Evolutionary conservation across 2,888 invertebrate genomes (phyloP).

Genomic region (Aethes cnicana): DNA sequence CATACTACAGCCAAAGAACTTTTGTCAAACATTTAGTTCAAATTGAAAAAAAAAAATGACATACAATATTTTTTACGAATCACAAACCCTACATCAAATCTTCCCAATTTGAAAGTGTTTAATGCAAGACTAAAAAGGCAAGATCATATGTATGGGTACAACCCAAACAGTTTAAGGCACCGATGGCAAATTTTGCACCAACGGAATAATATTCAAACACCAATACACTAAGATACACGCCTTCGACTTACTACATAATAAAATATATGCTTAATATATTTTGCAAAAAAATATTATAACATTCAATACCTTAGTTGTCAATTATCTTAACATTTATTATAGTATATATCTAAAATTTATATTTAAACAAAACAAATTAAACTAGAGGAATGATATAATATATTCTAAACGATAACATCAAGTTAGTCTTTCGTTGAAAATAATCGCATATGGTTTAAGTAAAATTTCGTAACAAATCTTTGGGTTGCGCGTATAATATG

Average conservation of each 20-base stretch:
- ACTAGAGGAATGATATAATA: constrained; percentile 32
- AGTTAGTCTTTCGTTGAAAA: constrained; percentile 30
- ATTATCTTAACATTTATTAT: constrained; percentile 18
- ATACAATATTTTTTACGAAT: too few species aligned
- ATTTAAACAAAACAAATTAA: constrained; percentile 30
- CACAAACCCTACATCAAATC: too few species aligned
- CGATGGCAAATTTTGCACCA: constrained; percentile 8
- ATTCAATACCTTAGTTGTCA: constrained; percentile 29
- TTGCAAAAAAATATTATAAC: constrained; percentile 27
- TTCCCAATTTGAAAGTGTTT: too few species aligned
- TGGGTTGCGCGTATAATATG: constrained; percentile 34
- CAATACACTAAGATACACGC: constrained; percentile 15
- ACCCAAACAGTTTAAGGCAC: constrained; percentile 20
- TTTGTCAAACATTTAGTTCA: too few species aligned
- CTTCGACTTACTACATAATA: constrained; percentile 24
- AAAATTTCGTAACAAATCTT: constrained; percentile 38
- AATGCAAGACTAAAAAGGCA: too few species aligned
- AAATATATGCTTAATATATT: constrained; percentile 26
- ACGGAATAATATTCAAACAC: constrained; percentile 9
- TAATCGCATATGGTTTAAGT: constrained; percentile 22
- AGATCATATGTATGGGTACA: too few species aligned
- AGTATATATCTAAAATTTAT: constrained; percentile 25
- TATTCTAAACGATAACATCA: constrained; percentile 26
- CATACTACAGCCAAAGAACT: too few species aligned
- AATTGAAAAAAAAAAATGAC: too few species aligned